These are phyloP conservation scores for Phylloscopus whistleri DNA, from an alignment of 2,113 vertebrate species.

Conservation along the genomic window DNA sequence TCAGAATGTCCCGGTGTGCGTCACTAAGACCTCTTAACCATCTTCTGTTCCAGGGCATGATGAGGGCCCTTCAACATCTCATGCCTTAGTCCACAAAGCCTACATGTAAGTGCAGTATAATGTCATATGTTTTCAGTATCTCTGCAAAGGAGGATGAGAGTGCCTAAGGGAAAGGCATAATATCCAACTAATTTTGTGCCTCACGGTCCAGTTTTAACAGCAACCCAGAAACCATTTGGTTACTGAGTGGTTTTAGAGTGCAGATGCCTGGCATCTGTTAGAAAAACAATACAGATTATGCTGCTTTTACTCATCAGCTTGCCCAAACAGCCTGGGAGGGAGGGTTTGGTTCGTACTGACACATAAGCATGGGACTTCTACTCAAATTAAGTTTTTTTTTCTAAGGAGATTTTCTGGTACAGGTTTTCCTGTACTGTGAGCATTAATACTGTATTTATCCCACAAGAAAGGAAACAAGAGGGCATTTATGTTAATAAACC, in stretches of 20 bases:
- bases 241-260: background rate
- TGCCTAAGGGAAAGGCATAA: background rate
- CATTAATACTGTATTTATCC: background rate
- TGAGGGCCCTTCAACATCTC: background rate
- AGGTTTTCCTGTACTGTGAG: background rate
- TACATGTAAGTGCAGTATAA: background rate
- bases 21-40: background rate
- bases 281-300: background rate
- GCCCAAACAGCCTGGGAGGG: background rate
- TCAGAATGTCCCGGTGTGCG: background rate
- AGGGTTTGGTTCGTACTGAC: background rate
- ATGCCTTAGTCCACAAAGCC: background rate
- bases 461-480: background rate
- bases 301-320: background rate
- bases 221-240: background rate
- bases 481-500: background rate
- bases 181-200: background rate
- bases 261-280: background rate
- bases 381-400: background rate
- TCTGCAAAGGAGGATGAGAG: background rate
- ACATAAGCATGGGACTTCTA: background rate
- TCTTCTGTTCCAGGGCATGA: slow-evolving; percentile 1
- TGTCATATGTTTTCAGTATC: background rate
- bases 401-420: background rate
- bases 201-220: background rate